phyloP scores from a whole-genome alignment of 2,888 invertebrate genomes.

The Rhagonycha lutea region DNA sequence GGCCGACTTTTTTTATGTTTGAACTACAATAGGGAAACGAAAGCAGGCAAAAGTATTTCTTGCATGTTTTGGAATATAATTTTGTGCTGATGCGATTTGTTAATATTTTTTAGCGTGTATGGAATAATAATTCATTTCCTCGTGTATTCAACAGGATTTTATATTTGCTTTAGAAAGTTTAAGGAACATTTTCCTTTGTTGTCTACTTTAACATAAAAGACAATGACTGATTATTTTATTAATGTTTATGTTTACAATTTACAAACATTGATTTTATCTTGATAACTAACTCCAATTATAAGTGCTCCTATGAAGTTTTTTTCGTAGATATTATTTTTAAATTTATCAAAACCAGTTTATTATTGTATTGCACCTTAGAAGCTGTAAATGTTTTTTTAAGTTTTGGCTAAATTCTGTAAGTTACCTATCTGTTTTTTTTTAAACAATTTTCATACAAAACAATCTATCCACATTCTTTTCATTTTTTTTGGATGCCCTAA shows the following conservation, averaged over 20 bases:
- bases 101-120: not conserved
- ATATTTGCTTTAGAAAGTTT: not conserved
- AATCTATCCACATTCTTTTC: not conserved
- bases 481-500: not conserved
- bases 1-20: not conserved
- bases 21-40: not conserved
- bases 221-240: not conserved
- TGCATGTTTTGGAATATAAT: not conserved
- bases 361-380: not conserved
- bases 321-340: not conserved
- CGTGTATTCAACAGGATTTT: not conserved
- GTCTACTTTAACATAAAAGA: not conserved
- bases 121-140: not conserved
- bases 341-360: not conserved
- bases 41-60: not conserved
- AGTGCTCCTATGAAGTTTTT: not conserved
- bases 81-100: not conserved
- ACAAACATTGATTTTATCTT: not conserved
- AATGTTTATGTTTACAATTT: not conserved
- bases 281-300: not conserved
- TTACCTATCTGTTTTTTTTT: not conserved
- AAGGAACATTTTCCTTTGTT: not conserved
- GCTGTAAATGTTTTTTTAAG: not conserved
- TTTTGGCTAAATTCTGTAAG: not conserved
- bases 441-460: not conserved